Evolutionary conservation across 2,888 invertebrate genomes (phyloP).

Genomic region (Andrena haemorrhoa): DNA sequence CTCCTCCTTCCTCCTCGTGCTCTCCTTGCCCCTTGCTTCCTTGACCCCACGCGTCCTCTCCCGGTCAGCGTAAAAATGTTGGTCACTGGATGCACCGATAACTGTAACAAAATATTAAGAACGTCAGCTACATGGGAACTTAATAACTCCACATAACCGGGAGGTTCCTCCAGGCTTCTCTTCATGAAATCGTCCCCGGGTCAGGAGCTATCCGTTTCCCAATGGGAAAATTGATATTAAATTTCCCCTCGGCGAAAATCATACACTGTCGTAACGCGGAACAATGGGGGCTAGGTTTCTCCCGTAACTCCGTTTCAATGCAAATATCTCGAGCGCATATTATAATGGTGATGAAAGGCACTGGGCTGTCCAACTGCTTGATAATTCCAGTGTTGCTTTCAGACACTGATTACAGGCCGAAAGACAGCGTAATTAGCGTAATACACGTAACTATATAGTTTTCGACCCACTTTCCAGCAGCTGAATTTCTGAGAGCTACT

Average conservation of each 20-base stretch:
- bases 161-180: neutral
- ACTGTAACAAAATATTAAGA: constrained; percentile 4
- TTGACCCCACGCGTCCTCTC: constrained; percentile 39
- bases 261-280: neutral
- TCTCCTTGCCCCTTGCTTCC: constrained; percentile 23
- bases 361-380: constrained; percentile 20
- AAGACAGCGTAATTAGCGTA: constrained; percentile 24
- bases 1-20: constrained; percentile 4
- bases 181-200: neutral
- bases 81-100: constrained; percentile 43
- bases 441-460: constrained; percentile 42
- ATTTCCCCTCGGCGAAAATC: constrained; percentile 1
- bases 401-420: constrained; percentile 21
- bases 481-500: constrained; percentile 27
- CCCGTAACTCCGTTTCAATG: neutral
- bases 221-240: neutral
- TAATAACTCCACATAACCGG: neutral
- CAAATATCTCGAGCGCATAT: constrained; percentile 3
- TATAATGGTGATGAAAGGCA: constrained; percentile 29
- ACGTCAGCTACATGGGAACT: neutral
- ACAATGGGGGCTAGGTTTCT: neutral
- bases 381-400: constrained; percentile 10
- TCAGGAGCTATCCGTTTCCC: neutral
- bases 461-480: constrained; percentile 43
- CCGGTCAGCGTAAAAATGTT: constrained; percentile 50